Conservation (phyloP, 2,888 invertebrate species). For the Sycophila texana region DNA sequence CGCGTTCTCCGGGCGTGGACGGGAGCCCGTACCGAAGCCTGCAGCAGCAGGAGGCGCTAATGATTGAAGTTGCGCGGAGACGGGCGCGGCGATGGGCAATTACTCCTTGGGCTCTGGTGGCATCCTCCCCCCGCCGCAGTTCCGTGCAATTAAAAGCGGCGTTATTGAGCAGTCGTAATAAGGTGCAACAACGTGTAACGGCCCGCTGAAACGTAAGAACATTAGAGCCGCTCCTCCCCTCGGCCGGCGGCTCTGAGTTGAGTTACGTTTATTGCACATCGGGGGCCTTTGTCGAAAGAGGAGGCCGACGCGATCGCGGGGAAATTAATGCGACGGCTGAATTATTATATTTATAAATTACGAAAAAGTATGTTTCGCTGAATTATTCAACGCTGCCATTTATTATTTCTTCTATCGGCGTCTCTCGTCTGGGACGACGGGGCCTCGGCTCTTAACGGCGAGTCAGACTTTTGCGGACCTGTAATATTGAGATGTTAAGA, state of each 20-base stretch:
- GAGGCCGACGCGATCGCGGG: neutral
- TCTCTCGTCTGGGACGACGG: neutral
- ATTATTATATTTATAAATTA: conserved; percentile 19
- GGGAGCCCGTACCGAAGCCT: neutral
- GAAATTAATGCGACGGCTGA: neutral
- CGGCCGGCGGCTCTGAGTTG: neutral
- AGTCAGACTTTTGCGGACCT: too few relatives aligned
- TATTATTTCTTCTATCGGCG: neutral
- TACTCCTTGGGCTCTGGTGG: neutral
- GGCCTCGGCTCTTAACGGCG: neutral
- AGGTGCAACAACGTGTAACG: conserved; percentile 31
- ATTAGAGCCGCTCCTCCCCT: neutral
- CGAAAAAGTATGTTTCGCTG: conserved; percentile 17
- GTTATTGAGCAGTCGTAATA: conserved; percentile 38
- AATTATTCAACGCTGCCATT: conserved; percentile 27
- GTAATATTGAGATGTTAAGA: too few relatives aligned
- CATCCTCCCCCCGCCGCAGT: neutral
- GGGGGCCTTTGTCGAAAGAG: conserved; percentile 18
- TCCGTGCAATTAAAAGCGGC: conserved; percentile 43
- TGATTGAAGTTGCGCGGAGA: conserved; percentile 8
- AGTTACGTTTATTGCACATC: conserved; percentile 22
- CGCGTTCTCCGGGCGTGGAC: neutral
- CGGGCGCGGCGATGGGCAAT: conserved; percentile 11
- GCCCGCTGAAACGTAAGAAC: conserved; percentile 26
- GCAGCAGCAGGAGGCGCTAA: too few relatives aligned